These are phyloP conservation scores for Malachius bipustulatus DNA, from an alignment of 2,888 invertebrate species.

Conservation along the genomic window DNA sequence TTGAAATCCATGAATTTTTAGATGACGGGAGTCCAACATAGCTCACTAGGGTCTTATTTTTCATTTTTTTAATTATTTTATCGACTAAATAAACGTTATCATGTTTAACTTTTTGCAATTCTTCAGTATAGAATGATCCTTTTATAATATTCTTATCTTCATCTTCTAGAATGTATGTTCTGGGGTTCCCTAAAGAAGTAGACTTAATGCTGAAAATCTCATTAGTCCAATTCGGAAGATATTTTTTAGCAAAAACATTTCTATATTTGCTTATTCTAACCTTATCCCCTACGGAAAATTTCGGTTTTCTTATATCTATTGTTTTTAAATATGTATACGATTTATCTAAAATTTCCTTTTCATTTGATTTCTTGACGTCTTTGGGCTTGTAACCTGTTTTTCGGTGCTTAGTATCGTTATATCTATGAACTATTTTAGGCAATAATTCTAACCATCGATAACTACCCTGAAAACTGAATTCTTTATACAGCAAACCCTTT, in stretches of 20 bases:
- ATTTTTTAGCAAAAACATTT: constrained; percentile 11
- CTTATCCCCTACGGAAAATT: constrained; percentile 10
- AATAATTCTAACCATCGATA: constrained; percentile 5
- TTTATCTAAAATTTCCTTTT: neutral
- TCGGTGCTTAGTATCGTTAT: constrained; percentile 7
- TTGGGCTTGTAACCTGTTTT: constrained; percentile 6
- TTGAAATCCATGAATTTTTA: neutral
- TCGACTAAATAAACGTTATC: constrained; percentile 1
- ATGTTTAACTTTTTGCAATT: constrained; percentile 3
- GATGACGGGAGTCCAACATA: neutral
- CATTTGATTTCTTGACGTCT: constrained; percentile 5
- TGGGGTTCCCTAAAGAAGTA: constrained; percentile 7
- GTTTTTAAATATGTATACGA: constrained; percentile 2
- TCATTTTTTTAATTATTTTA: neutral
- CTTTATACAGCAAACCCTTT: neutral
- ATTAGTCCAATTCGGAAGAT: constrained; percentile 10
- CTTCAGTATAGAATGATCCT: constrained; percentile 7
- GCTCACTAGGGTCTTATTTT: neutral
- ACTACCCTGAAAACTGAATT: constrained; percentile 12
- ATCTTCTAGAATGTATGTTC: constrained; percentile 11
- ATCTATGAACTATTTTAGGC: neutral
- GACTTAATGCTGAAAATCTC: constrained; percentile 10
- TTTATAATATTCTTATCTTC: constrained; percentile 4
- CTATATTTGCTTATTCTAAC: constrained; percentile 6
- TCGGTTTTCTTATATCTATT: no score